phyloP scores from a whole-genome alignment of 2,797 vertebrate genomes.

The Periparus ater region DNA sequence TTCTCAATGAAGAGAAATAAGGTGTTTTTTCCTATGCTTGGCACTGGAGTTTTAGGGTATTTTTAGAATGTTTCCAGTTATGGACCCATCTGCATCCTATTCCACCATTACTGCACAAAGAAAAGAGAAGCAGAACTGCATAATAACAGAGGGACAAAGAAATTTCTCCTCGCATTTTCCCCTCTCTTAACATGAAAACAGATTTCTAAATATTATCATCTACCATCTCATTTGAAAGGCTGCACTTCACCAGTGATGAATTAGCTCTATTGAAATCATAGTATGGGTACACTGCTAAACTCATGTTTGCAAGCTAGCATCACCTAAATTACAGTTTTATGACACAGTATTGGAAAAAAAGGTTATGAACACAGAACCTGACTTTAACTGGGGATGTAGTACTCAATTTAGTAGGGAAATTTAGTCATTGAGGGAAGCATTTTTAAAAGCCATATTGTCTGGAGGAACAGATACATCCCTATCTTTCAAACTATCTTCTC shows the following conservation, averaged over 20 bases:
- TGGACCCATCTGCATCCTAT: background rate
- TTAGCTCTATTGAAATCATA: background rate
- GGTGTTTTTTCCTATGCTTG: background rate
- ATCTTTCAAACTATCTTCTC: background rate
- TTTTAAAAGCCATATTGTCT: background rate
- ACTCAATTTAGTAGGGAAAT: background rate
- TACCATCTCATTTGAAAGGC: background rate
- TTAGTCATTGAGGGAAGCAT: background rate
- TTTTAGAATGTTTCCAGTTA: conserved; percentile 18
- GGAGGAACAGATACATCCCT: background rate
- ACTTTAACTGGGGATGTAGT: background rate
- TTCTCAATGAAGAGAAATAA: background rate
- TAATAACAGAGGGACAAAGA: background rate
- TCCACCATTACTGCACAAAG: background rate
- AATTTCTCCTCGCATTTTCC: background rate
- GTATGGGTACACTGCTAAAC: background rate
- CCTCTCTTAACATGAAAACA: background rate
- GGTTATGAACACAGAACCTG: background rate
- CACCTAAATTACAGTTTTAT: conserved; percentile 36
- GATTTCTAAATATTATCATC: conserved; percentile 23
- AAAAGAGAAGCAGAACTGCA: background rate
- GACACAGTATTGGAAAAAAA: background rate
- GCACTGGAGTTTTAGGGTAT: background rate
- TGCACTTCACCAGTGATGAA: background rate
- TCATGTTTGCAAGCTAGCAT: background rate